These are phyloP conservation scores for Tetragonula clypearis DNA, from an alignment of 1,140 invertebrate genomes.

Conservation along the genomic window DNA sequence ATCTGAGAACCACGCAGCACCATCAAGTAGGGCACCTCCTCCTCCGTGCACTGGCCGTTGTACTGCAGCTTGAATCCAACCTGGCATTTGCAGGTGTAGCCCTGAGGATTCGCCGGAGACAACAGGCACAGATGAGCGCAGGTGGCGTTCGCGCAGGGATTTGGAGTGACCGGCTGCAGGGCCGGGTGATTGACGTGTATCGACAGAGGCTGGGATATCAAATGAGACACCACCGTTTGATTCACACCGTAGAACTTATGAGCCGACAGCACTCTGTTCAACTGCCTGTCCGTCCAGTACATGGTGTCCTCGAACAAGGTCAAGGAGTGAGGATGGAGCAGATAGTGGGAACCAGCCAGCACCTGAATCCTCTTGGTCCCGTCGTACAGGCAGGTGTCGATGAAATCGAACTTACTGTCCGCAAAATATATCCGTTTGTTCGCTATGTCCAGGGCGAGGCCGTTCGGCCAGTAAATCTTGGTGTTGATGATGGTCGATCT, in stretches of 20 bases:
- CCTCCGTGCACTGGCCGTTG: constrained; percentile 90
- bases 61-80: constrained; percentile 88
- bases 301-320: constrained; percentile 96
- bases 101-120: constrained; percentile 85
- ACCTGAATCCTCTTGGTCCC: constrained; percentile 94
- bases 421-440: constrained; percentile 98
- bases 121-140: constrained; percentile 97
- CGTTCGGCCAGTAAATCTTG: constrained; percentile 99
- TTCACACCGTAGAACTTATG: constrained; percentile 96
- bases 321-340: constrained; percentile 97
- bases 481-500: constrained; percentile 94
- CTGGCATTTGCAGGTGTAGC: constrained; percentile 95
- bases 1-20: constrained; percentile 95
- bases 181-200: constrained; percentile 97
- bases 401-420: constrained; percentile 98
- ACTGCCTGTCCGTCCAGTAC: constrained; percentile 98
- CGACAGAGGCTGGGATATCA: constrained; percentile 96
- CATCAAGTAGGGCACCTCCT: constrained; percentile 94
- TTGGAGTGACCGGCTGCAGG: constrained; percentile 92
- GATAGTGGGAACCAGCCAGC: constrained; percentile 92
- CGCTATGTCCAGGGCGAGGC: constrained; percentile 96
- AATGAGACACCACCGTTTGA: constrained; percentile 95
- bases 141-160: constrained; percentile 90
- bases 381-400: constrained; percentile 99
- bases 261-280: constrained; percentile 93